Evolutionary conservation across 2,888 invertebrate genomes (phyloP), one percentile per base, ranked within the genome.

Genomic region (Panopea generosa): DNA sequence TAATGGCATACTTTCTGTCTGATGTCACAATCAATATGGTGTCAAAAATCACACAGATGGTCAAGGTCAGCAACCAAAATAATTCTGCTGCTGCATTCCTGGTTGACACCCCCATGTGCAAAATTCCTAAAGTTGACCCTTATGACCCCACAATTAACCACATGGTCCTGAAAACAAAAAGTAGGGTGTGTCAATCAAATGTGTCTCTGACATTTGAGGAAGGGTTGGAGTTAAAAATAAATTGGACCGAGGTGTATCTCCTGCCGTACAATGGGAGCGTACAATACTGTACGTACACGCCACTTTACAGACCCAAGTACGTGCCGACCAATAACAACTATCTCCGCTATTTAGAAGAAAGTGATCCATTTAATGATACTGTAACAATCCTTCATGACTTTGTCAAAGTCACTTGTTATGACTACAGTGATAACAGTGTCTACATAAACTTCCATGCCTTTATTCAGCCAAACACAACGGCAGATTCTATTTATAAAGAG

Each of bases 361-460:
- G 74, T 43, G 67, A 57, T 3, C 74, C 73, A n/a, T 83, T 83
- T 45, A 61, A 79, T 20, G 57, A 61, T 4, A 61, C 60, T 7
- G 47, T 77, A 9, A 53, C 63, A 14, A 71, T 89, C 7, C 24
- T 80, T n/a, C 66, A 87, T 40, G 90, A 91, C 69, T 91, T 90
- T 75, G 74, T 91, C 2, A 80, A 89, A 56, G 85, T 89, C 1
- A 83, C 84, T 22, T 91, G 91, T 59, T 89, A 84, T 69, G 84
- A 88, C 47, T 65, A 62, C 1, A 76, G 74, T 0, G 85, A 85
- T 9, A 83, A 77, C 1, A 84, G 82, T 62, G 77, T 91, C 14
- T 87, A 90, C 47, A 80, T 85, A 9, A 90, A 90, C 60, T 91
- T 90, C 71, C 90, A 91, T 62, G 88, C 90, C 7, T 85, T 89